Evolutionary conservation across 2,797 vertebrate genomes (phyloP).

Genomic region (Mallotus villosus): DNA sequence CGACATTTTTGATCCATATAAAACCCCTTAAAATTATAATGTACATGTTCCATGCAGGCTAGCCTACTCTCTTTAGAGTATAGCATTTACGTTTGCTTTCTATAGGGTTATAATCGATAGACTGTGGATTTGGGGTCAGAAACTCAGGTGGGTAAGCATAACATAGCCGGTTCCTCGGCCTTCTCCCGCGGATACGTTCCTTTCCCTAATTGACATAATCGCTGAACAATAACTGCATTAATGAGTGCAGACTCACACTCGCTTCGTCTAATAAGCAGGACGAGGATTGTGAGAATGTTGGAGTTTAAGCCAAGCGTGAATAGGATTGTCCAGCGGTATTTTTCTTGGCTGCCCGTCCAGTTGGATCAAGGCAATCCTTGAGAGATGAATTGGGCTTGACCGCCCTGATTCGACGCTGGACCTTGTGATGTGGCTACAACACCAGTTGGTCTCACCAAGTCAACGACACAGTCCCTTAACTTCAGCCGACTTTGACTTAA

Average conservation of each 20-base stretch:
- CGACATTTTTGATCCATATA: no score
- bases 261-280: slow-evolving; percentile 54
- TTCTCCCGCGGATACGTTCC: slow-evolving; percentile 19
- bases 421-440: slow-evolving; percentile 57
- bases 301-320: slow-evolving; percentile 69
- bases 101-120: no score
- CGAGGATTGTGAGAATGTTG: slow-evolving; percentile 63
- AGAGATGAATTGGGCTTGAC: slow-evolving; percentile 43
- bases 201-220: slow-evolving; percentile 61
- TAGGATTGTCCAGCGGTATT: slow-evolving; percentile 70
- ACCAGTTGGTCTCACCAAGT: slow-evolving; percentile 37
- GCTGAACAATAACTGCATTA: slow-evolving; percentile 70
- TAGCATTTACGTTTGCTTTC: no score
- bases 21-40: neutral
- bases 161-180: neutral
- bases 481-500: slow-evolving; percentile 34
- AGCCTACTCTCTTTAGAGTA: no score
- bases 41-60: neutral
- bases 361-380: slow-evolving; percentile 62
- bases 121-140: neutral
- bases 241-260: slow-evolving; percentile 58
- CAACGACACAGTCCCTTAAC: slow-evolving; percentile 25
- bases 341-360: slow-evolving; percentile 66
- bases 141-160: slow-evolving; percentile 36
- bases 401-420: slow-evolving; percentile 42